These are phyloP conservation scores for Trachymyrmex septentrionalis DNA, from an alignment of 1,140 invertebrate species.

Conservation along the genomic window DNA sequence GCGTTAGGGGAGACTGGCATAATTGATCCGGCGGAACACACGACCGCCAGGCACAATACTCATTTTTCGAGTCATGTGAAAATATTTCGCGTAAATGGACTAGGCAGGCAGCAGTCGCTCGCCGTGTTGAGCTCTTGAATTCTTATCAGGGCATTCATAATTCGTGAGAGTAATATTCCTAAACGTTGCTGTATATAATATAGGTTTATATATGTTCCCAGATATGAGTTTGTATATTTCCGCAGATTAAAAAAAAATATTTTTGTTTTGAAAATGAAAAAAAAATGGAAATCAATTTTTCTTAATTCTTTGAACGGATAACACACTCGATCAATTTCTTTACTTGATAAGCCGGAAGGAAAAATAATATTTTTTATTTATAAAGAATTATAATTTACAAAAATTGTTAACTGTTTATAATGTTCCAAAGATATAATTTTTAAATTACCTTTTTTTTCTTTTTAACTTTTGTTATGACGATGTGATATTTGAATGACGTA, in stretches of 20 bases:
- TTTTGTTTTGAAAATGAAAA: not conserved
- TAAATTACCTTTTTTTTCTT: not conserved
- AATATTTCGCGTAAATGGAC: constrained; percentile 43
- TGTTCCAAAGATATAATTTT: not conserved
- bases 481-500: not conserved
- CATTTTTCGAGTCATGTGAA: constrained; percentile 44
- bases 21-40: constrained; percentile 53
- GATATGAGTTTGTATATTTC: not conserved
- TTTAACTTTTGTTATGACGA: not conserved
- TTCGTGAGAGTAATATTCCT: not conserved
- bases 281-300: not conserved
- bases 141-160: constrained; percentile 50
- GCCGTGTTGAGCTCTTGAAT: constrained; percentile 29
- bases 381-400: not conserved
- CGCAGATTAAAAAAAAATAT: not conserved
- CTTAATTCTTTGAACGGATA: not conserved
- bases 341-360: not conserved
- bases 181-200: not conserved
- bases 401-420: not conserved
- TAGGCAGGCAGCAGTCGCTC: not conserved
- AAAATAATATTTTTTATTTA: constrained; percentile 3
- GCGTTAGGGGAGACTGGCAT: constrained; percentile 43
- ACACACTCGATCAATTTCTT: not conserved
- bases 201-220: not conserved
- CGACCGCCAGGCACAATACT: constrained; percentile 45